Evolutionary conservation across 2,113 vertebrate genomes (phyloP).

Genomic region (Petromus typicus): DNA sequence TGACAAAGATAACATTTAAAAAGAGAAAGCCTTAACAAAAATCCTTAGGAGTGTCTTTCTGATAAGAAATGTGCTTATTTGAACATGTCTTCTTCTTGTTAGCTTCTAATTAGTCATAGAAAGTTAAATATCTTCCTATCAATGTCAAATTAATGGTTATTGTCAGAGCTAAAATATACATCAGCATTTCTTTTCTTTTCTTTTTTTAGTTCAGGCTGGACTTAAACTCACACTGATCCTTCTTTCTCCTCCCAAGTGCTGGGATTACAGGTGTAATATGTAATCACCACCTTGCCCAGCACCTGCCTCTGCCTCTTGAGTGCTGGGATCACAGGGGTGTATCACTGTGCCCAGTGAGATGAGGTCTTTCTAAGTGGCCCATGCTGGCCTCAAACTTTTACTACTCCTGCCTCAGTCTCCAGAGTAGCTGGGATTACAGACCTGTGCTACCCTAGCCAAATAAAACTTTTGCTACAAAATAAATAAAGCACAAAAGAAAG

Average conservation of each 20-base stretch:
- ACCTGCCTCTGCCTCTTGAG: too few species aligned
- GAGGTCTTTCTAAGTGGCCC: not conserved
- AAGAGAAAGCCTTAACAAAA: not conserved
- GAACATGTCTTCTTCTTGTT: not conserved
- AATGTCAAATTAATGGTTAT: not conserved
- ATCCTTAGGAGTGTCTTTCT: not conserved
- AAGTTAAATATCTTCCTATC: not conserved
- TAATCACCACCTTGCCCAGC: too few species aligned
- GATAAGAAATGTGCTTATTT: not conserved
- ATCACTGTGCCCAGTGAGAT: not conserved
- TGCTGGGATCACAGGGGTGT: not conserved
- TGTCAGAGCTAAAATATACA: not conserved
- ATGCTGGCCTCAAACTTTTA: not conserved
- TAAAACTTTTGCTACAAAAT: not conserved
- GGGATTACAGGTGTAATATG: too few species aligned
- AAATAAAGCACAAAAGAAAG: not conserved
- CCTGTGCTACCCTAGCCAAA: not conserved
- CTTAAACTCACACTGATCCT: not conserved
- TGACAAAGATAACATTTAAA: conserved; percentile 73
- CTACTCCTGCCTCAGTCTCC: not conserved
- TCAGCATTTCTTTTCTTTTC: not conserved
- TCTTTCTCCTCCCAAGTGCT: not conserved
- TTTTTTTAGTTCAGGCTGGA: not conserved
- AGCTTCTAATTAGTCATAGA: not conserved
- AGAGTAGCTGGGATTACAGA: not conserved